These are phyloP conservation scores for Brachypteracias leptosomus DNA, from an alignment of 2,113 vertebrate genomes.

Conservation along the genomic window DNA sequence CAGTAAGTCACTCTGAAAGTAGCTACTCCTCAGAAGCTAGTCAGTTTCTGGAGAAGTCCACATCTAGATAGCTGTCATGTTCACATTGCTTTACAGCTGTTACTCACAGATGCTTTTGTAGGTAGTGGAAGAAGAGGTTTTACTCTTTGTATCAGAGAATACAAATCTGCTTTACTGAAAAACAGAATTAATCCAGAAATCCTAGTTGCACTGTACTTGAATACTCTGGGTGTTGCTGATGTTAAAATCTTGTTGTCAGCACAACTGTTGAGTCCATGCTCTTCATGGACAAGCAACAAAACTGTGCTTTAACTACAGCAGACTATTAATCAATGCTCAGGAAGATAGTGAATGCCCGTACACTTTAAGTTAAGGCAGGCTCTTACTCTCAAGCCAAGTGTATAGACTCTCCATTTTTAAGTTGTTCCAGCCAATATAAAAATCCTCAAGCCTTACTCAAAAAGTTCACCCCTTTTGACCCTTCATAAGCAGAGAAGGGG, in stretches of 20 bases:
- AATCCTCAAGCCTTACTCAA: not conserved
- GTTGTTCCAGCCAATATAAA: not conserved
- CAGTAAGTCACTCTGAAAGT: not conserved
- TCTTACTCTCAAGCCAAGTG: not conserved
- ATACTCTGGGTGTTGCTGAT: not conserved
- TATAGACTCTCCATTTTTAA: not conserved
- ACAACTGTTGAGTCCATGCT: not conserved
- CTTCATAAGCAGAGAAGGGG: not conserved
- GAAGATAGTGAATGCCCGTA: not conserved
- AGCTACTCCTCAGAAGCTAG: not conserved
- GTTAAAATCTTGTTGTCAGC: not conserved
- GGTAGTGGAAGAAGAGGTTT: not conserved
- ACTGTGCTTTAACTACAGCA: not conserved
- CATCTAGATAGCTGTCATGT: not conserved
- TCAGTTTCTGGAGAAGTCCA: not conserved
- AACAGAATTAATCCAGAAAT: not conserved
- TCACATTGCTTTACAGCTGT: not conserved
- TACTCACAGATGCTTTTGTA: not conserved
- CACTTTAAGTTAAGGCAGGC: not conserved
- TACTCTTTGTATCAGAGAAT: not conserved
- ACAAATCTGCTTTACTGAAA: not conserved
- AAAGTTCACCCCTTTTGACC: not conserved
- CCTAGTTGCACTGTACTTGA: not conserved
- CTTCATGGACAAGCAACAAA: not conserved
- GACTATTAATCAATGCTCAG: not conserved